Conservation (phyloP, 2,113 vertebrate species). For the Psittacula cyanocephala region DNA sequence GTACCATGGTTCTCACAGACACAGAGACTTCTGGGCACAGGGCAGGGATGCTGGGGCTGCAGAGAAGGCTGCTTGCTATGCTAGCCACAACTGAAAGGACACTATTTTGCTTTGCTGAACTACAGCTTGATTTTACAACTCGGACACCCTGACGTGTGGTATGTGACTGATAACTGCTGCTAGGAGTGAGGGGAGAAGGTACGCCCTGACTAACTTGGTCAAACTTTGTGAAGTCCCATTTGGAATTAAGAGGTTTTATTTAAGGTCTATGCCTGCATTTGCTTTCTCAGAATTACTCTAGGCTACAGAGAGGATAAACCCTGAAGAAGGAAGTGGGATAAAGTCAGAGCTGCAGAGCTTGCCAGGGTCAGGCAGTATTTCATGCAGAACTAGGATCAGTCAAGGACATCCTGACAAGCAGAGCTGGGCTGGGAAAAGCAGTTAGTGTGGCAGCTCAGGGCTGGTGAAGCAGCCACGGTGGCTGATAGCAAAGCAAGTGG, state of each 20-base stretch:
- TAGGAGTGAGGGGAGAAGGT: not conserved
- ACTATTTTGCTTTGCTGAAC: not conserved
- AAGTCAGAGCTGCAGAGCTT: not conserved
- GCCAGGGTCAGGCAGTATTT: not conserved
- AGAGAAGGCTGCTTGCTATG: not conserved
- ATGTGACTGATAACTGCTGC: not conserved
- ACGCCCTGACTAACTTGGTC: not conserved
- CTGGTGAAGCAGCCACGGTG: not conserved
- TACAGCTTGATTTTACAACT: not conserved
- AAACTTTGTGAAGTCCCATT: not conserved
- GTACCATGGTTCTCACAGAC: not conserved
- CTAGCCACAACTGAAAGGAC: not conserved
- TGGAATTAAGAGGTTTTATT: not conserved
- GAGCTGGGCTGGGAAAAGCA: not conserved
- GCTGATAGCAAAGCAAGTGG: not conserved
- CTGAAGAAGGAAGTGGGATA: not conserved
- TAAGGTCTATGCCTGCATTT: not conserved
- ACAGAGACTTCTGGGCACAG: not conserved
- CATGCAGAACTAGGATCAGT: not conserved
- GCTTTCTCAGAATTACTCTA: not conserved
- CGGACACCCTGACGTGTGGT: not conserved
- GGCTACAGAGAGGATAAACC: not conserved
- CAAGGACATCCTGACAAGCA: not conserved
- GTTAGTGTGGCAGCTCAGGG: not conserved
- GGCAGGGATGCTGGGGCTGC: not conserved